Evolutionary conservation across 2,797 vertebrate genomes (phyloP), one percentile per base, ranked within the genome.

Genomic region (Miichthys miiuy): DNA sequence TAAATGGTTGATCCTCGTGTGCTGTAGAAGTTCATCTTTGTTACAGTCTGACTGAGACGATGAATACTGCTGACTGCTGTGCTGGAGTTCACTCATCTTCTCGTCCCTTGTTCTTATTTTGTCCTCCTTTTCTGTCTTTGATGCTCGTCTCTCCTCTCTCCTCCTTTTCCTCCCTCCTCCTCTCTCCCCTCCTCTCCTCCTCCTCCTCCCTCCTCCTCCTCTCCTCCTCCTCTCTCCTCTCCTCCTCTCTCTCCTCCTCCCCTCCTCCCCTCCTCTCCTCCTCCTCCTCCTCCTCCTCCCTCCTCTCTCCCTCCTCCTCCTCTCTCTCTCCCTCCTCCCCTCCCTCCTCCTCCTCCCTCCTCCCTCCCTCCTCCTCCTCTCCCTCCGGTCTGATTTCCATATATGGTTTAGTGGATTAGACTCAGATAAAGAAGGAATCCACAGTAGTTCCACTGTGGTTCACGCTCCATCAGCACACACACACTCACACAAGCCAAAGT

Each of bases 381-480:
- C 51, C 57, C 41, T 67, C 41, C 54, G 16, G 68, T 66, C 82
- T 68, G 61, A 80, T 80, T 75, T 41, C 87, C 88, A 75, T 89
- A 88, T 85, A 90, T 80, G 88, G 87, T 74, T 79, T 48, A 54
- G 52, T 61, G 79, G 77, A 80, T 85, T 64, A 81, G 84, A 68
- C 74, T 87, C 81, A 77, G 86, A 87, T 88, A 74, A 87, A 83
- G 76, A 52, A 72, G 68, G 84, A 87, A 82, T 89, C 84, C 54
- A 55, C 77, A 88, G 85, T 89, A 80, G 83, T 86, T 87, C 70
- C 60, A 47, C 81, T 87, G 88, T 81, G 86, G 82, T 89, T 89
- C 25, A 81, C 8, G 68, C 85, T 80, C 54, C 80, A 81, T 88
- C 81, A 63, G 11, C 20, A 12, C 72, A 61, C 65, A 41, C 67